Conservation (phyloP, 2,113 vertebrate species). For the Narcine bancroftii region DNA sequence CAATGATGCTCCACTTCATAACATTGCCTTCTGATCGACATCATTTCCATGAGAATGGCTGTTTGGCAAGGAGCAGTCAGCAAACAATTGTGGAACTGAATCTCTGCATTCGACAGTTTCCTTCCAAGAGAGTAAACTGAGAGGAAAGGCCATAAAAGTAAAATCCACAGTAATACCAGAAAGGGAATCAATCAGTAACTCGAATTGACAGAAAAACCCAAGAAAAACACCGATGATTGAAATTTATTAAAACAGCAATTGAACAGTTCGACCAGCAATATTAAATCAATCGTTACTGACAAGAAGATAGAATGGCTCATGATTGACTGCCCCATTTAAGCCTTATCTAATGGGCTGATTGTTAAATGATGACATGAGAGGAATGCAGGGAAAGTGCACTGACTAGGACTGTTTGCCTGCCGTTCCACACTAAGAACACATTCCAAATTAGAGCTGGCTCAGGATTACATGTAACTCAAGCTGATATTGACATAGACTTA, state of each 20-base stretch:
- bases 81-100: not conserved
- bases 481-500: constrained; percentile 53
- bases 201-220: not conserved
- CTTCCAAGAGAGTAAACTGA: not conserved
- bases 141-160: not conserved
- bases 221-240: constrained; percentile 25
- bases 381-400: not conserved
- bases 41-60: not conserved
- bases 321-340: constrained; percentile 41
- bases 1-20: not conserved
- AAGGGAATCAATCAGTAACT: constrained; percentile 16
- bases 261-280: constrained; percentile 44
- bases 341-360: constrained; percentile 49
- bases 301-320: constrained; percentile 45
- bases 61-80: not conserved
- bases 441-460: constrained; percentile 44
- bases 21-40: not conserved
- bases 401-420: not conserved
- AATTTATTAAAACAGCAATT: constrained; percentile 4
- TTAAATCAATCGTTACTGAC: constrained; percentile 48
- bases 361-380: constrained; percentile 50
- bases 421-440: constrained; percentile 38
- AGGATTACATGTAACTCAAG: constrained; percentile 52
- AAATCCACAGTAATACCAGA: not conserved
- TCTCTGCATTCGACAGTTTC: not conserved